Evolutionary conservation across 2,113 vertebrate species (phyloP), one percentile per base, ranked within the genome.

Genomic region (Malurus alboscapulatus): DNA sequence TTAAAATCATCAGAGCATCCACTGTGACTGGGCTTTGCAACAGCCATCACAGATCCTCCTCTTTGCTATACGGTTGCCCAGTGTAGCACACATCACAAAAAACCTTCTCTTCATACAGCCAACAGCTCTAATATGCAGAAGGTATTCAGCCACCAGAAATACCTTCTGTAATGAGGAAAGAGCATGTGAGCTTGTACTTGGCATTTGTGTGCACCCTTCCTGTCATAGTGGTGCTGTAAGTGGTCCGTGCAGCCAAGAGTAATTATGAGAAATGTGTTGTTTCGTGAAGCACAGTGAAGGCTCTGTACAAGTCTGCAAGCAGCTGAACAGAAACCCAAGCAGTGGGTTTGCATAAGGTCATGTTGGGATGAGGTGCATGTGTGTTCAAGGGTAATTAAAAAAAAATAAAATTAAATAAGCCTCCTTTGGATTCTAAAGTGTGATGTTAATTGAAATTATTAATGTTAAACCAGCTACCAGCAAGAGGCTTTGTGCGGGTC

Each of bases 21-120:
- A 27, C 34, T 69, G 24, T 61, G 54, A 57, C 38, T 91, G 0
- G 0, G 32, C 50, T 87, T 75, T 69, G n/a, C 74, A 75, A 8
- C 8, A 85, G 29, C 51, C 29, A 17, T 68, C 53, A 34, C 68
- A 81, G 57, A 14, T 34, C 18, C 25, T 76, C 17, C 24, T 40
- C 50, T 91, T 85, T 75, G 62, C 44, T 1, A 0, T 65, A 18
- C 0, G 0, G 34, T 53, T 65, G 32, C 27, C 38, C 63, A 20
- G 22, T 16, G 32, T 68, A 57, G 48, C 18, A 2, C 3, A 6
- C 25, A 12, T 68, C 47, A 44, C 66, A 83, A 53, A 87, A 53
- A 80, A 32, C 32, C 32, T 53, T 83, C 36, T 40, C 44, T 93
- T 68, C 47, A 6, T 69, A 15, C 3, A 5, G 48, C 65, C 30